Base-by-base conservation (phyloP, 2,113 vertebrate genomes). In the Capra hircus region DNA sequence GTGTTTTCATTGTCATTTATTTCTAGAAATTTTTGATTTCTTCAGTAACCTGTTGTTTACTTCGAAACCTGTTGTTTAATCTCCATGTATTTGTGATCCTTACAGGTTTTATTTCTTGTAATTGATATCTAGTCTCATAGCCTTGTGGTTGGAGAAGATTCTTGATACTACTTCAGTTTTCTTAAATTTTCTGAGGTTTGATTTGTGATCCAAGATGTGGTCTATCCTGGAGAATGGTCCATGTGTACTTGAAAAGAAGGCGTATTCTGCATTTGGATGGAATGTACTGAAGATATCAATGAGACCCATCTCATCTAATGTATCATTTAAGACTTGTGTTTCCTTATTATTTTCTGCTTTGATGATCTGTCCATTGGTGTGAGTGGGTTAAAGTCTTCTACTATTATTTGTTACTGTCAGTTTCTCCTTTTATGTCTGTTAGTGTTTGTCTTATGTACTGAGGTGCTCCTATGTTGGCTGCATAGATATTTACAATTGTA, bases 71-170 rank as follows among this genome's bases (percentile, higher is more conserved):
- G 64, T 71, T 71, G n/a, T 67, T n/a, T 67, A 67, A n/a, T 67
- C 64, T 67, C 33, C 64, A 67, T 67, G 33, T 71, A 2, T 71
- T 71, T 36, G 67, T 12, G n/a, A 23, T 71, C 19, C 19, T 36
- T 71, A 36, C 19, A 71, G n/a, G 23, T 36, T 36, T 64, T 62
- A 21, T 11, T 33, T 14, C 17, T 71, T 21, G 8, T 71, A 71
- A 71, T 36, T 36, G 64, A 36, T 11, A 71, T 6, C 64, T 23
- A 36, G 64, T 36, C 64, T 36, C 9, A 71, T 71, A 71, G 67
- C 19, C 17, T 71, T 71, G 9, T 36, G n/a, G n/a, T 36, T 0
- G 0, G n/a, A 36, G 9, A 71, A 71, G n/a, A 71, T 36, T 21
- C 67, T 36, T 71, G 67, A 36, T 36, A 71, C 0, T 1, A 71